Evolutionary conservation across 2,797 vertebrate genomes (phyloP).

Genomic region (Oophaga sylvatica): DNA sequence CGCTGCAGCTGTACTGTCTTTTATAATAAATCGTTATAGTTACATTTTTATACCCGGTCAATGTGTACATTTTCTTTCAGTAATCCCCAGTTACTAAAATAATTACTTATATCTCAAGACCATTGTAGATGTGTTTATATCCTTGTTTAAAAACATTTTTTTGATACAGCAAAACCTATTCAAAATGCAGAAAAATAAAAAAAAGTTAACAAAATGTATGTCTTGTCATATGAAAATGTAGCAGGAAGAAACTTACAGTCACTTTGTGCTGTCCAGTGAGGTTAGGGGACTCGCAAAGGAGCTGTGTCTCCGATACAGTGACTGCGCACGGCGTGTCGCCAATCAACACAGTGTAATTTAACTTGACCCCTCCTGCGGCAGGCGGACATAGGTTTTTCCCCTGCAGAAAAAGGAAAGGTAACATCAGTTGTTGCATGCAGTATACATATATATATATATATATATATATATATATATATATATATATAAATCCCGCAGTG

Average conservation of each 20-base stretch:
- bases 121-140: no score
- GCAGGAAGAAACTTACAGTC: slow-evolving; percentile 69
- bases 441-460: no score
- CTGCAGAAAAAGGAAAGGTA: slow-evolving; percentile 69
- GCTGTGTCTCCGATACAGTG: slow-evolving; percentile 94
- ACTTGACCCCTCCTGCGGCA: slow-evolving; percentile 88
- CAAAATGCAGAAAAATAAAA: neutral
- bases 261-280: slow-evolving; percentile 96
- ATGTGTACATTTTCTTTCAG: no score
- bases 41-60: no score
- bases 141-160: neutral
- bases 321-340: slow-evolving; percentile 93
- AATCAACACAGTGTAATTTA: slow-evolving; percentile 96
- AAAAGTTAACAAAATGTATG: neutral
- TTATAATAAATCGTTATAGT: no score
- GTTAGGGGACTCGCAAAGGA: slow-evolving; percentile 94
- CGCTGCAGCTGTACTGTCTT: no score
- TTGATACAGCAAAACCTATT: neutral
- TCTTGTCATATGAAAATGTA: neutral
- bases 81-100: no score
- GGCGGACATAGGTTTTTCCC: slow-evolving; percentile 96
- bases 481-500: no score
- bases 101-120: no score
- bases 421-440: neutral
- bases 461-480: no score